Base-by-base conservation (phyloP, 2,113 vertebrate genomes). In the Suricata suricatta region DNA sequence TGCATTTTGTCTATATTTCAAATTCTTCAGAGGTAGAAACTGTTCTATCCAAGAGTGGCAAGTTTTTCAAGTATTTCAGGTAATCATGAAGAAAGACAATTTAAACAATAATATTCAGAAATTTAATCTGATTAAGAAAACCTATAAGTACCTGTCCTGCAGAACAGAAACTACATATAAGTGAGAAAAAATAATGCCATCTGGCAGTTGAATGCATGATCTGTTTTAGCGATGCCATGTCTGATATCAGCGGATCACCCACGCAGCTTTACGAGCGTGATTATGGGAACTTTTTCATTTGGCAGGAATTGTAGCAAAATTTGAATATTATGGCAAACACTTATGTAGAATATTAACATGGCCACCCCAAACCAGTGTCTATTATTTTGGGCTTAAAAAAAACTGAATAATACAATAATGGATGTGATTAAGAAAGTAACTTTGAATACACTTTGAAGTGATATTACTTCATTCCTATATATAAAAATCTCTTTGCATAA, bases 261-360 rank as follows among this genome's bases (percentile, higher is more conserved):
- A 88, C 71, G 6, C 29, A 38, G 33, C 27, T 52, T 91, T 76
- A 88, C 72, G 66, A 86, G 38, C 66, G 60, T 38, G 8, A 86
- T 66, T n/a, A 91, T 14, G 13, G 16, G 2, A 71, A 44, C 52
- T 19, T 93, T 91, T 74, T 38, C 86, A 93, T 85, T 95, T 91
- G 82, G 64, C 29, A 71, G 12, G 50, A 96, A 81, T 5, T 69
- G 8, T 38, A 93, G 31, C 9, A 93, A 94, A 95, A 96, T 95
- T 81, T 96, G 83, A 88, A n/a, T 93, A 72, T 76, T 63, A 76
- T 15, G 72, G 41, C 25, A 87, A 82, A 38, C 21, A 77, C 35
- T 80, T 76, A 31, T 63, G 69, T n/a, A 87, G 44, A 93, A 68
- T 94, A 50, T 60, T 92, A 76, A 35, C 13, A 95, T 38, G 64